Evolutionary conservation across 2,113 vertebrate genomes (phyloP).

Genomic region (Labrus mixtus): DNA sequence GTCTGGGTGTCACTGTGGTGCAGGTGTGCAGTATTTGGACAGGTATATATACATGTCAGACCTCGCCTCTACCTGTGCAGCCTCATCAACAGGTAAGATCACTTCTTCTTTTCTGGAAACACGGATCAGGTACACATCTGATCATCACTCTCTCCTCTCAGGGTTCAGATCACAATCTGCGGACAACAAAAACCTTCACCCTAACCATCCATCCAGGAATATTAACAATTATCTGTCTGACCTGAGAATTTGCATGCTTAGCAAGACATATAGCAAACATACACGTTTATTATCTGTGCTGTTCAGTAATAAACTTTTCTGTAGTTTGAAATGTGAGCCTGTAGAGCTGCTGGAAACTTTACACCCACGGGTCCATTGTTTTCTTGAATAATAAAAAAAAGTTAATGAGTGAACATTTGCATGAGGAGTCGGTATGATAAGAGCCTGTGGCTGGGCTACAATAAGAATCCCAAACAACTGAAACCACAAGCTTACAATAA

Average conservation of each 20-base stretch:
- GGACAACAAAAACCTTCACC: slow-evolving; percentile 60
- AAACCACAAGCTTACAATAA: neutral
- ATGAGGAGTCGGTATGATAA: neutral
- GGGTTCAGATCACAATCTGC: slow-evolving; percentile 71
- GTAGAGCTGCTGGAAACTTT: neutral
- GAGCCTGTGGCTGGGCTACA: neutral
- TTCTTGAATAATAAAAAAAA: neutral
- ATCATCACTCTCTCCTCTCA: slow-evolving; percentile 50
- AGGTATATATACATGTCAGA: slow-evolving; percentile 68
- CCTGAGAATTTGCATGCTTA: slow-evolving; percentile 78
- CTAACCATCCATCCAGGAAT: slow-evolving; percentile 64
- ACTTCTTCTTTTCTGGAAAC: slow-evolving; percentile 85
- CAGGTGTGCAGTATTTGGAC: slow-evolving; percentile 57
- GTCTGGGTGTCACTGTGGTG: slow-evolving; percentile 3
- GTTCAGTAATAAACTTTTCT: slow-evolving; percentile 22
- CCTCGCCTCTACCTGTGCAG: slow-evolving; percentile 45
- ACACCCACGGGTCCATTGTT: slow-evolving; percentile 5
- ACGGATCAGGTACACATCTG: slow-evolving; percentile 59
- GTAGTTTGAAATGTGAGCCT: slow-evolving; percentile 9
- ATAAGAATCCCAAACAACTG: neutral
- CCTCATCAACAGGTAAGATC: slow-evolving; percentile 49
- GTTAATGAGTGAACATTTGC: slow-evolving; percentile 6
- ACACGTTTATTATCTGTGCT: slow-evolving; percentile 13
- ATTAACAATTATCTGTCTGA: slow-evolving; percentile 42
- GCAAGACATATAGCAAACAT: slow-evolving; percentile 37